phyloP scores from a whole-genome alignment of 2,888 invertebrate species.

The Campoletis raptor region DNA sequence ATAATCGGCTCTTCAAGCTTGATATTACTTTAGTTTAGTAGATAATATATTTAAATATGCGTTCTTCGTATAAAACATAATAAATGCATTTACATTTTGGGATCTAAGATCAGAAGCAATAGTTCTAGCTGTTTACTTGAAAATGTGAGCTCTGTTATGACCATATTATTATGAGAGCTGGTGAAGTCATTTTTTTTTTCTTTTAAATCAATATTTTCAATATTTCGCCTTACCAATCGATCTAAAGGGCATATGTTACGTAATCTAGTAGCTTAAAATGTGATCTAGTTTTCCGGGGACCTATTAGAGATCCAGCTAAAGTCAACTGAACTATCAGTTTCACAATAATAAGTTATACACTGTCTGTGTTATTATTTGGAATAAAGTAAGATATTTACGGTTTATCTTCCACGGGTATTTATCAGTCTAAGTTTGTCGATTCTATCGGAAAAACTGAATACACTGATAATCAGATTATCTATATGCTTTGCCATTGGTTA shows the following conservation, averaged over 20 bases:
- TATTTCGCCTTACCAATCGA: not conserved
- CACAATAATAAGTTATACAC: not conserved
- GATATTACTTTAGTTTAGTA: conserved; percentile 1
- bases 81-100: not conserved
- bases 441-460: not conserved
- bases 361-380: not conserved
- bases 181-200: not conserved
- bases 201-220: not conserved
- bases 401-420: not conserved
- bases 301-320: not conserved
- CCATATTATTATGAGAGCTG: not conserved
- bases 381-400: not conserved
- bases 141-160: not conserved
- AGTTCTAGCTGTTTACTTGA: no score
- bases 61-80: not conserved
- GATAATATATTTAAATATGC: conserved; percentile 6
- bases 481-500: not conserved
- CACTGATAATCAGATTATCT: not conserved
- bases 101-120: not conserved
- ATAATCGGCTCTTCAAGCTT: conserved; percentile 55
- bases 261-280: not conserved
- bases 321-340: not conserved
- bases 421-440: not conserved
- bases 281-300: not conserved
- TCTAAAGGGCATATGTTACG: not conserved